phyloP scores from a whole-genome alignment of 2,113 vertebrate species.

The Phalacrocorax carbo region DNA sequence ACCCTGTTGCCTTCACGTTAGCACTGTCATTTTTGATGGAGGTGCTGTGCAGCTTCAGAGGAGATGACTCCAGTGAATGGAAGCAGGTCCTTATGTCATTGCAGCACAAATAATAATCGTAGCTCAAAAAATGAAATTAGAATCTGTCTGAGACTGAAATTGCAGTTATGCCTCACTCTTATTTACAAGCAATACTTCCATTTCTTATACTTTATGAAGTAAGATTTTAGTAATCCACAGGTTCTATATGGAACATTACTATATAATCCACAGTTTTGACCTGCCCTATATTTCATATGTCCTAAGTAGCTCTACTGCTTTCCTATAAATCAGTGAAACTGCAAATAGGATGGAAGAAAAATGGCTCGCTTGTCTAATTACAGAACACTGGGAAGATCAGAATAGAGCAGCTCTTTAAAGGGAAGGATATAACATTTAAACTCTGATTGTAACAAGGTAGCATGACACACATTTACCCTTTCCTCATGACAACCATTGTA shows the following conservation, averaged over 20 bases:
- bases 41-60: not conserved
- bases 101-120: not conserved
- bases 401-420: not conserved
- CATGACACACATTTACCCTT: not conserved
- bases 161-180: not conserved
- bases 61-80: not conserved
- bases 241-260: not conserved
- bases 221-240: not conserved
- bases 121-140: not conserved
- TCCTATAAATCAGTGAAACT: slow-evolving; percentile 24
- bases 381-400: not conserved
- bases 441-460: not conserved
- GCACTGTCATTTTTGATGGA: not conserved
- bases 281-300: not conserved
- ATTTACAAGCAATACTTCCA: not conserved
- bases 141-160: not conserved
- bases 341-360: slow-evolving; percentile 13
- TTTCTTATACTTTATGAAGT: not conserved
- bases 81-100: not conserved
- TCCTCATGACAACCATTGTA: not conserved
- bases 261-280: not conserved
- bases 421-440: not conserved
- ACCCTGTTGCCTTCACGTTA: not conserved
- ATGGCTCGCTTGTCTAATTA: slow-evolving; percentile 24
- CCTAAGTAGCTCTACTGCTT: not conserved